Base-by-base conservation (phyloP, 2,797 vertebrate genomes). In the Sylvia borin region DNA sequence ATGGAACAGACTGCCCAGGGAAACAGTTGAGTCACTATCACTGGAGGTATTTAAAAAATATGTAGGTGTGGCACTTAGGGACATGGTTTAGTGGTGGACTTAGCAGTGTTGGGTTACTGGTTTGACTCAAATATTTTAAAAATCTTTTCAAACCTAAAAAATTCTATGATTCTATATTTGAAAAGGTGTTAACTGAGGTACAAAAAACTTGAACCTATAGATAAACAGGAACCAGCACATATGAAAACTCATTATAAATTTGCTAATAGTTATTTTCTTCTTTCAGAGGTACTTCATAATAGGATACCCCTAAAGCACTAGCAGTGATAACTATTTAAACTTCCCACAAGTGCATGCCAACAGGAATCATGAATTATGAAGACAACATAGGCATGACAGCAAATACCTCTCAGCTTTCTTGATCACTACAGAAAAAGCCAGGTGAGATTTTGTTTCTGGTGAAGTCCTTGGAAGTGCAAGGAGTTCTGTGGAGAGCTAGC, bases 261-360 rank as follows among this genome's bases (percentile, higher is more conserved):
- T 31, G 21, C 61, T 92, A 88, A 92, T 72, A 85, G 48, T 84
- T 84, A 66, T 83, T 96, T 93, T 91, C 31, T 83, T 88, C 75
- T 84, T 94, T 91, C 47, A 85, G 68, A 94, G 77, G 36, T 24
- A 45, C 9, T 50, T 61, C 25, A 62, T 50, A 58, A 26, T 40
- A 68, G 78, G 45, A 58, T 50, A 40, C 13, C 26, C 68, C 83
- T 50, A 54, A 83, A 91, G 42, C 62, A 71, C 29, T 51, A 64
- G 34, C 78, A 93, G 80, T 38, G 10, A 58, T 68, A 86, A 64
- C 53, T 16, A 36, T 55, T 94, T 55, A 81, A 85, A n/a, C 34
- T 54, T 90, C 57, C 40, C 38, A 60, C 45, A 90, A 89, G 48
- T 61, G 40, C 32, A 34, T 43, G 79, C 64, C 29, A 82, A 73